Conservation (phyloP, 2,113 vertebrate genomes). For the Sinocyclocheilus anshuiensis region DNA sequence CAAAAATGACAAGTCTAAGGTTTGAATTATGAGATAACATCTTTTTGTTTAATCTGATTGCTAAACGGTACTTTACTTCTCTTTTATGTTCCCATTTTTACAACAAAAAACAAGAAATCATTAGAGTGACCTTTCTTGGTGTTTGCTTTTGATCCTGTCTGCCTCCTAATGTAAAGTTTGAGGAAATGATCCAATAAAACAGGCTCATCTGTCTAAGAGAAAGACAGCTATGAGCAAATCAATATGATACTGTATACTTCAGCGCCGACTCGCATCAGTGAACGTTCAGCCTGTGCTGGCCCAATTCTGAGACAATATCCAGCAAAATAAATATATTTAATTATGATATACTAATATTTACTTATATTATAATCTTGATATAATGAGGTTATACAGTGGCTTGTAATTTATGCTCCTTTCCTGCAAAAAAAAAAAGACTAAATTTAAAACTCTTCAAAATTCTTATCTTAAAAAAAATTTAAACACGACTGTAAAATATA, state of each 20-base stretch:
- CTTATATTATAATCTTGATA: background rate
- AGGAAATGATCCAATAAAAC: slow-evolving; percentile 56
- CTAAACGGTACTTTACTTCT: background rate
- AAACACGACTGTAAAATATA: background rate
- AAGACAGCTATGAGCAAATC: slow-evolving; percentile 53
- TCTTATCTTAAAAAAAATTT: background rate
- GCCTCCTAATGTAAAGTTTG: slow-evolving; percentile 55
- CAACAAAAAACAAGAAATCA: background rate
- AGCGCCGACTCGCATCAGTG: slow-evolving; percentile 20
- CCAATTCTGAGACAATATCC: background rate
- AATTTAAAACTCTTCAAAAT: background rate
- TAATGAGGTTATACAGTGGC: background rate
- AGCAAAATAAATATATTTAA: background rate
- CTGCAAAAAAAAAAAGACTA: background rate
- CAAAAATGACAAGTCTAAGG: background rate
- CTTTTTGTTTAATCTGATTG: background rate
- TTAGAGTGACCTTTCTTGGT: slow-evolving; percentile 52
- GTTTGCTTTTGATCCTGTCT: slow-evolving; percentile 59
- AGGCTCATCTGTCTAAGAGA: slow-evolving; percentile 54
- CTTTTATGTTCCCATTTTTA: background rate
- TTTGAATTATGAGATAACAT: background rate
- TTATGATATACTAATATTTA: background rate
- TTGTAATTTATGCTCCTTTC: background rate
- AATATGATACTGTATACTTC: slow-evolving; percentile 52
- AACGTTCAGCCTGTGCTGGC: slow-evolving; percentile 17